Conservation (phyloP, 1,140 invertebrate genomes). For the Cydia amplana region DNA sequence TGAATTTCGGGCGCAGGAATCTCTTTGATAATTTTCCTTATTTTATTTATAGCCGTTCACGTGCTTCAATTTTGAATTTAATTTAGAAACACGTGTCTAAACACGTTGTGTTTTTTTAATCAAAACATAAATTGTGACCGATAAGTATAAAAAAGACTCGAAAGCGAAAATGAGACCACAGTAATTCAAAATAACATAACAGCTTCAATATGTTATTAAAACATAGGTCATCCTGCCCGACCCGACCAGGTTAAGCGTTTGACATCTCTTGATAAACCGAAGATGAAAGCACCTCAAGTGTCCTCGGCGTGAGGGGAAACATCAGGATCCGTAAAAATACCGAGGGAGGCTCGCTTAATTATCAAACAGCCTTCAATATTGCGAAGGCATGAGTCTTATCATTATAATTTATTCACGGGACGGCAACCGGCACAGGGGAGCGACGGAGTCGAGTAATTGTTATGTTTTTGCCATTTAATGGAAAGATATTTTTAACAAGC, state of each 20-base stretch:
- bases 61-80: too few species aligned
- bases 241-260: constrained; percentile 44
- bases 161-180: too few species aligned
- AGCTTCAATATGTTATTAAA: not conserved
- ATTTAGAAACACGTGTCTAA: too few species aligned
- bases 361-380: constrained; percentile 75
- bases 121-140: too few species aligned
- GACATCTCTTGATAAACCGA: constrained; percentile 52
- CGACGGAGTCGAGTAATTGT: not conserved
- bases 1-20: too few species aligned
- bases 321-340: constrained; percentile 59
- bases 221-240: constrained; percentile 31
- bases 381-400: constrained; percentile 68
- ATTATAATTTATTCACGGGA: constrained; percentile 75
- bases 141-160: too few species aligned
- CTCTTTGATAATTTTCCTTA: too few species aligned
- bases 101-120: too few species aligned
- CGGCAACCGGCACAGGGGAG: constrained; percentile 41
- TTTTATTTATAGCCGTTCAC: too few species aligned
- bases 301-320: constrained; percentile 50
- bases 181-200: too few species aligned
- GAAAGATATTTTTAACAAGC: not conserved
- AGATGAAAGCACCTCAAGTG: constrained; percentile 69
- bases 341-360: constrained; percentile 61
- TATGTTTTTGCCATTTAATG: not conserved